These are phyloP conservation scores for Phoeniculus purpureus DNA, from an alignment of 2,797 vertebrate species.

Conservation along the genomic window DNA sequence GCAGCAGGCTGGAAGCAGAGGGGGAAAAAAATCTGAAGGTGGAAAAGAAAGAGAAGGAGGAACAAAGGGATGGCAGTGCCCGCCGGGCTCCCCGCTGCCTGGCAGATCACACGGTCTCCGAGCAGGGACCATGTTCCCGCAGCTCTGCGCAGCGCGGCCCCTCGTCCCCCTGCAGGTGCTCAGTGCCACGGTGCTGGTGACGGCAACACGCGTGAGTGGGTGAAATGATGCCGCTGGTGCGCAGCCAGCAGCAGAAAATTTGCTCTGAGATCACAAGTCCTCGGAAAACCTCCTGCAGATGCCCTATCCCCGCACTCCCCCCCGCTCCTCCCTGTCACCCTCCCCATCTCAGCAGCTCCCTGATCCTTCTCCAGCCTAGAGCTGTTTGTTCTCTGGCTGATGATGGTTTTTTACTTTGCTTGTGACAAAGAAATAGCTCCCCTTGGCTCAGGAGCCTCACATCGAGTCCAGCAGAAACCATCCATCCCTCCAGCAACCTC, in stretches of 20 bases:
- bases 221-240: slow-evolving; percentile 15
- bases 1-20: slow-evolving; percentile 26
- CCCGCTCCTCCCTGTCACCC: not conserved
- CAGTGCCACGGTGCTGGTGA: not conserved
- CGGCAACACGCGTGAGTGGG: not conserved
- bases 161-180: not conserved
- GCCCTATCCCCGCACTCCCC: not conserved
- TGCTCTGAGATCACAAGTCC: not conserved
- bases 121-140: slow-evolving; percentile 16
- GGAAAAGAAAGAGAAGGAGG: slow-evolving; percentile 59
- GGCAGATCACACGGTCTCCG: not conserved
- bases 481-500: not conserved
- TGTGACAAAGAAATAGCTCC: not conserved
- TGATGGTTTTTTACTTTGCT: slow-evolving; percentile 15
- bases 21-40: slow-evolving; percentile 20
- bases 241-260: not conserved
- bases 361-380: slow-evolving; percentile 21
- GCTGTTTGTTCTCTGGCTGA: slow-evolving; percentile 49
- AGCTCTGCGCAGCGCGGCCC: not conserved
- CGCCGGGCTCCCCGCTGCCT: slow-evolving; percentile 26
- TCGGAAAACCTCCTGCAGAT: not conserved
- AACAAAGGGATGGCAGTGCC: slow-evolving; percentile 52
- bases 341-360: not conserved
- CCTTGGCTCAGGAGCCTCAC: not conserved
- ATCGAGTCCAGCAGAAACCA: not conserved